Evolutionary conservation across 1,140 invertebrate species (phyloP), one percentile per base, ranked within the genome.

Genomic region (Ladona fulva): DNA sequence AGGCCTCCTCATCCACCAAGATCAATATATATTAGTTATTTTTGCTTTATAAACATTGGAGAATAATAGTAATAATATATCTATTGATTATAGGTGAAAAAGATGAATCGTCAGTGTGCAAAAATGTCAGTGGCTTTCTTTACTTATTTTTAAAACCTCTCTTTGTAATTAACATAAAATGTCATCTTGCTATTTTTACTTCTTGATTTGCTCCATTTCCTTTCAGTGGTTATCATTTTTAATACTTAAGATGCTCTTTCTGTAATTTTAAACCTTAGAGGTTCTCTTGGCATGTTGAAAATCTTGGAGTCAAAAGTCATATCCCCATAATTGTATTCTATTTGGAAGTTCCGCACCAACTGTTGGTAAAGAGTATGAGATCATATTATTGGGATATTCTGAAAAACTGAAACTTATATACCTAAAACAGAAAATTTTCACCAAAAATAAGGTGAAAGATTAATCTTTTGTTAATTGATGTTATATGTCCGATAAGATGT

Each of bases 281-380:
- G 85, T n/a, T 83, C 81, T 19, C 77, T 82, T 0, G 86, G 80
- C 0, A 82, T 83, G 59, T 85, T 86, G 76, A 86, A 83, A 77
- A 85, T 81, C 59, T 81, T 80, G 52, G 82, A 84, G 76, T 82
- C 80, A 25, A 82, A 82, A 75, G 81, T 77, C 11, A 85, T 81
- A 7, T 84, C 81, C 78, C 79, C 82, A 52, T 14, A 81, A 22
- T 86, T 83, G 85, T 88, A 90, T 42, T 87, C 86, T 6, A 90
- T 81, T 25, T 87, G 80, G 80, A 89, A 90, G 79, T 89, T 87
- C 74, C 81, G 79, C 22, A 86, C 37, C 25, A 86, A 76, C 83
- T 86, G 79, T 14, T 6, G 14, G 14, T 16, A 22, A 12, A 66
- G 14, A 19, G 12, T 1, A 66, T 16, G 52, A 66, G 14, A 19